These are phyloP conservation scores for Rhynchomys soricoides DNA, from an alignment of 2,113 vertebrate genomes.

Conservation along the genomic window DNA sequence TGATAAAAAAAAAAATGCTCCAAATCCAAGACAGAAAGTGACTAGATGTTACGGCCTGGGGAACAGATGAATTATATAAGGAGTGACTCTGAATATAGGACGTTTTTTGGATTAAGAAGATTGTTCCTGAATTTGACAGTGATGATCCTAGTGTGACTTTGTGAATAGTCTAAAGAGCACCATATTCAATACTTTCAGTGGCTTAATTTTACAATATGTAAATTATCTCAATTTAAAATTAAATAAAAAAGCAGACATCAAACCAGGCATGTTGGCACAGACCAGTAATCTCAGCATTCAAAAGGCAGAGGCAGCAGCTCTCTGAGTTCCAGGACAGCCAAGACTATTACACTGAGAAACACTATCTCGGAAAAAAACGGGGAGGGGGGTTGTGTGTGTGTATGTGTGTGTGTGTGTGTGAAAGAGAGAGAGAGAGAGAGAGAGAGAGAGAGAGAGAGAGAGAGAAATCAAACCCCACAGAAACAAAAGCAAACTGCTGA, in stretches of 20 bases:
- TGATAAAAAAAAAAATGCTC: background rate
- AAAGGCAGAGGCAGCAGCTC: background rate
- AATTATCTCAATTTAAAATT: background rate
- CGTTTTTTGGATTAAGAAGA: background rate
- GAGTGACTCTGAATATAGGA: background rate
- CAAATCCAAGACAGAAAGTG: background rate
- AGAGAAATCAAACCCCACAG: background rate
- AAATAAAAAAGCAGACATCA: background rate
- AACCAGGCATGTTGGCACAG: background rate
- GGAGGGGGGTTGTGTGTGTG: no score
- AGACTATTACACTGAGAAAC: no score
- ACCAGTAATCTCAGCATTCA: background rate
- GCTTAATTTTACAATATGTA: background rate
- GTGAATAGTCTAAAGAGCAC: background rate
- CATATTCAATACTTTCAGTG: background rate
- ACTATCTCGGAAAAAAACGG: no score
- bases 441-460: no score
- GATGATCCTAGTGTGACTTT: background rate
- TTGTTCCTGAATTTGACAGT: background rate
- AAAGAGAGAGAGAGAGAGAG: no score
- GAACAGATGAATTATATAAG: background rate
- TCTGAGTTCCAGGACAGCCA: background rate
- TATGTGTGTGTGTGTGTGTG: no score
- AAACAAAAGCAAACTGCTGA: conserved; percentile 2
- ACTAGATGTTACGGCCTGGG: background rate